Evolutionary conservation across 2,113 vertebrate genomes (phyloP), one percentile per base, ranked within the genome.

Genomic region (Sclerurus mexicanus): DNA sequence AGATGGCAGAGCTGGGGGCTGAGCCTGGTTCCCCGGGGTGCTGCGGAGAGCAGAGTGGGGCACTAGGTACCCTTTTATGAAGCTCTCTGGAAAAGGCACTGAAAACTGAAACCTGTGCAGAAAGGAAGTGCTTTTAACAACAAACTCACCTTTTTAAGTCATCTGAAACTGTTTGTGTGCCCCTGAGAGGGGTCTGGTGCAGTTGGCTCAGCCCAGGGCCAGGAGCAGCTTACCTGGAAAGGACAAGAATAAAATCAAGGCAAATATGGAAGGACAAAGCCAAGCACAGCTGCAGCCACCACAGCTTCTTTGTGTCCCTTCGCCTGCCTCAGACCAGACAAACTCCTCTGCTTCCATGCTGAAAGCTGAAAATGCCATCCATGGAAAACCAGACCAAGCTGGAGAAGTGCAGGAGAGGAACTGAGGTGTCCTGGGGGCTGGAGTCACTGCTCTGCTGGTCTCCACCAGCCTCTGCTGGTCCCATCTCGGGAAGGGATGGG

Each of bases 21-120:
- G 73, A 50, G 58, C 40, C 21, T 0, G 0, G n/a, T 24, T 56
- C 35, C 10, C 16, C 0, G 4, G 20, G 20, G 28, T 21, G 67
- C 14, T 16, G 49, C 31, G 21, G 22, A 62, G 46, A 35, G 46
- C 46, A 46, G 46, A 46, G 46, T 21, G 18, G 46, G 46, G 47
- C 55, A 31, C 18, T 5, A 2, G 40, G 11, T 49, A n/a, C 74
- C 40, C 18, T 15, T 75, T 33, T 39, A 10, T 1, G 15, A 31
- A 77, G 42, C 47, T 14, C 25, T 37, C 33, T 6, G 37, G 56
- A 46, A 62, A 72, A 62, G 52, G 1, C 2, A 27, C 33, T 30
- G 58, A 50, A 44, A 73, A 86, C 42, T 14, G 35, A 73, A 72
- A 47, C 9, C 49, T 35, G 33, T 42, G 85, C 33, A 11, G 67